Percentiles rank a stretch among this genome's conserved stretches.
These are phyloP conservation scores for Drosophila malerkotliana DNA, from an alignment of 1,140 invertebrate species.

Conservation along the genomic window DNA sequence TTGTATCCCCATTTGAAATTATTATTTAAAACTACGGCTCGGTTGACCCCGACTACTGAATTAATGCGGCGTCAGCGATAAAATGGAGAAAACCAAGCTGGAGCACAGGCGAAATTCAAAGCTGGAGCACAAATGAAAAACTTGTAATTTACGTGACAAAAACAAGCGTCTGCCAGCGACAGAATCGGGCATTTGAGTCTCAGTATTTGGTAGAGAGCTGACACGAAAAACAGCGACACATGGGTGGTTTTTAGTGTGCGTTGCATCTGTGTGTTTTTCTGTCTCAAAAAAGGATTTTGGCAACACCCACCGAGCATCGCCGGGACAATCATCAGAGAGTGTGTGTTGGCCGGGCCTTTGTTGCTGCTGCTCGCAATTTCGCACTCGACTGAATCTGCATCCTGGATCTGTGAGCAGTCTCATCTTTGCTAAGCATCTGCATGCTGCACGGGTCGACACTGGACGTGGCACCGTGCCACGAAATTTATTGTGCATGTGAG, in stretches of 20 bases:
- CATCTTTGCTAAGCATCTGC: constrained; percentile 46
- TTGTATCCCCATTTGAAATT: constrained; percentile 17
- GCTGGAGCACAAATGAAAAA: constrained; percentile 61
- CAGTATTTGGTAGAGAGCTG: constrained; percentile 9
- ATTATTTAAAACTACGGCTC: constrained; percentile 4
- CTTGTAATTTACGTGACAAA: constrained; percentile 78
- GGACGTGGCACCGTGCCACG: constrained; percentile 65
- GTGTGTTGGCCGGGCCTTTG: constrained; percentile 24
- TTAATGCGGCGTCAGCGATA: constrained; percentile 58
- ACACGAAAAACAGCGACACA: constrained; percentile 72
- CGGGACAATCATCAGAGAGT: constrained; percentile 15
- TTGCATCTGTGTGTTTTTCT: constrained; percentile 14
- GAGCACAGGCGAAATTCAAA: constrained; percentile 3
- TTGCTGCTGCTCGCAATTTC: constrained; percentile 71
- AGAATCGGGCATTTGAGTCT: constrained; percentile 14
- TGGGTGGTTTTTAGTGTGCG: constrained; percentile 33
- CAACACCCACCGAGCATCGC: constrained; percentile 42
- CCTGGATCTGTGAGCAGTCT: constrained; percentile 29
- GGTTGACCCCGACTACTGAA: constrained; percentile 29
- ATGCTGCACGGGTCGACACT: constrained; percentile 7
- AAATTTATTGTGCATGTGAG: constrained; percentile 71
- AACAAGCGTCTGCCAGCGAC: constrained; percentile 51
- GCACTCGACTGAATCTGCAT: constrained; percentile 69
- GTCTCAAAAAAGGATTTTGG: constrained; percentile 50
- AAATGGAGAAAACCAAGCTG: constrained; percentile 4